Evolutionary conservation across 1,140 invertebrate species (phyloP).

Genomic region (Drosophila guanche): DNA sequence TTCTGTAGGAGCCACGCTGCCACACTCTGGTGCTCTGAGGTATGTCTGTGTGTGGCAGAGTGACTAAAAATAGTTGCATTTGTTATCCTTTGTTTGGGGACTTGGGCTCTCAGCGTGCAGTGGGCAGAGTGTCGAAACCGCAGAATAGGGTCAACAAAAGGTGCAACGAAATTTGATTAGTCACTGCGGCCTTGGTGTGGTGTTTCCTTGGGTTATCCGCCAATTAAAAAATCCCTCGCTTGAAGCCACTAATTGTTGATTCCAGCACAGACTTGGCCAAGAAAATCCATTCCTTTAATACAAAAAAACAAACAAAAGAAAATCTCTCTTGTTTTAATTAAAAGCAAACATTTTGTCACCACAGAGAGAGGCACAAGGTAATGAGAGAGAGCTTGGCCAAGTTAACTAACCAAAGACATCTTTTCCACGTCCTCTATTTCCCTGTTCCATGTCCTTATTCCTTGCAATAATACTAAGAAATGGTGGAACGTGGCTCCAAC

Average conservation of each 20-base stretch:
- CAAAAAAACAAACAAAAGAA: slow-evolving; percentile 28
- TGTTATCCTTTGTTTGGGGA: slow-evolving; percentile 2
- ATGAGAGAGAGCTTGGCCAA: slow-evolving; percentile 26
- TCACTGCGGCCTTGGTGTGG: neutral
- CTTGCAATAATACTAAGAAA: slow-evolving; percentile 17
- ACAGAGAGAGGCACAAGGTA: slow-evolving; percentile 11
- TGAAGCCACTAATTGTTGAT: too few species aligned
- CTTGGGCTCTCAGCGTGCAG: neutral
- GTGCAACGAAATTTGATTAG: slow-evolving; percentile 27
- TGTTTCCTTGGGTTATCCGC: slow-evolving; percentile 16
- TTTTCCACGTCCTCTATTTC: too few species aligned
- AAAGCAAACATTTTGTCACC: slow-evolving; percentile 30
- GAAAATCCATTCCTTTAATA: slow-evolving; percentile 25
- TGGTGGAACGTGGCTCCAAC: slow-evolving; percentile 5
- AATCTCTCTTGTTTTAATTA: slow-evolving; percentile 32
- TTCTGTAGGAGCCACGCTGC: neutral
- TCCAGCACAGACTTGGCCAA: neutral
- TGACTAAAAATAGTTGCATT: slow-evolving; percentile 44
- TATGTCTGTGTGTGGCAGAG: slow-evolving; percentile 1
- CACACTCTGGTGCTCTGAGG: neutral
- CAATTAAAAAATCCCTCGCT: slow-evolving; percentile 19
- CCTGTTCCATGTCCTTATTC: too few species aligned
- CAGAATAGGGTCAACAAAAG: slow-evolving; percentile 22
- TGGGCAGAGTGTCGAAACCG: slow-evolving; percentile 29
- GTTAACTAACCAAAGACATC: slow-evolving; percentile 3